Evolutionary conservation across 2,888 invertebrate species (phyloP).

Genomic region (Lysandra bellargus): DNA sequence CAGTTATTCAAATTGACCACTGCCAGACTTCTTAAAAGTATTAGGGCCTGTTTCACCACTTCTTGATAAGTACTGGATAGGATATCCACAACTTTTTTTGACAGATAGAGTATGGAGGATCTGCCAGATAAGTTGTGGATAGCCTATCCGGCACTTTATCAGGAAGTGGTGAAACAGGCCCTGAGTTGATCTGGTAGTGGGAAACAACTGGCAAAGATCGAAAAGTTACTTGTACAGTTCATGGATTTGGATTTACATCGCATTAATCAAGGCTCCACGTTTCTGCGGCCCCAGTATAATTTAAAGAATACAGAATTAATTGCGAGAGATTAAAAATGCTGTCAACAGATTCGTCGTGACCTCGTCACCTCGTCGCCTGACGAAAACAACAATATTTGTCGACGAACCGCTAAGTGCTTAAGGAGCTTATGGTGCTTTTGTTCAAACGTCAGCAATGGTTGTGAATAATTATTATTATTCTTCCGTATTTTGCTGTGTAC

Average conservation of each 20-base stretch:
- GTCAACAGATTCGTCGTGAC: neutral
- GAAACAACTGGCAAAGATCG: no score
- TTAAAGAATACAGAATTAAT: neutral
- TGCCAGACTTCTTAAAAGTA: no score
- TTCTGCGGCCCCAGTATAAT: neutral
- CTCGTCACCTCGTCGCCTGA: neutral
- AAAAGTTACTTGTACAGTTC: neutral
- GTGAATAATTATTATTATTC: neutral
- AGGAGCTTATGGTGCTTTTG: neutral
- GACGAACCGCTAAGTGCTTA: neutral
- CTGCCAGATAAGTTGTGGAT: no score
- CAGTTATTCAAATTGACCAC: no score
- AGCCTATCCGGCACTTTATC: no score
- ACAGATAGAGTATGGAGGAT: no score
- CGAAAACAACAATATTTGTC: conserved; percentile 7
- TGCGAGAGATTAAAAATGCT: neutral
- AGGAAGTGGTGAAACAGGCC: no score
- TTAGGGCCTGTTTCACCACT: no score
- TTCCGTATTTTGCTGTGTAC: neutral
- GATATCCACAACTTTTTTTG: no score
- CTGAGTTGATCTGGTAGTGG: no score
- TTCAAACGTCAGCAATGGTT: neutral
- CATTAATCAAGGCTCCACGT: neutral
- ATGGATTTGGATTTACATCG: neutral
- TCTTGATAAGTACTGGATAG: no score